Percentiles rank a stretch among this genome's conserved stretches.
These are phyloP conservation scores for Dasysyrphus albostriatus DNA, from an alignment of 2,888 invertebrate genomes.

Conservation along the genomic window DNA sequence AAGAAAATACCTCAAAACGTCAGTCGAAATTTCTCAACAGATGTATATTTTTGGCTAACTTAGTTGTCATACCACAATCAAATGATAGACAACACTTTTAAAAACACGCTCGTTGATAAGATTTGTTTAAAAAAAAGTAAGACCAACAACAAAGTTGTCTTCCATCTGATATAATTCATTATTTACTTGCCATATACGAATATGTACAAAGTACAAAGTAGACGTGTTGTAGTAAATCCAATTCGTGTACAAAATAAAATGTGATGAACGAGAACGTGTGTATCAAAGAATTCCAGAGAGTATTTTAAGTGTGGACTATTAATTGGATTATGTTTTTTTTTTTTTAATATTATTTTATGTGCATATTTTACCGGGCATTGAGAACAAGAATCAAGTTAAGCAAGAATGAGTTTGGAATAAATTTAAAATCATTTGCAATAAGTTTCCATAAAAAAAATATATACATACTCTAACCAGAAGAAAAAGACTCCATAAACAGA, in stretches of 20 bases:
- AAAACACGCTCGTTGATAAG: conserved; percentile 58
- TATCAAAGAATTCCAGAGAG: conserved; percentile 35
- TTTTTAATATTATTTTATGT: conserved; percentile 6
- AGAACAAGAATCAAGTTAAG: conserved; percentile 31
- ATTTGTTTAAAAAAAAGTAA: conserved; percentile 47
- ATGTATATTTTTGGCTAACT: conserved; percentile 53
- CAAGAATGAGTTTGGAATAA: conserved; percentile 49
- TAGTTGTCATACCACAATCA: conserved; percentile 66
- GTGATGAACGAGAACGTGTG: conserved; percentile 26
- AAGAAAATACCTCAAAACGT: conserved; percentile 61
- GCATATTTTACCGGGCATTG: conserved; percentile 60
- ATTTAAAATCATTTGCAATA: conserved; percentile 34
- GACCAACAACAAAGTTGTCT: conserved; percentile 15
- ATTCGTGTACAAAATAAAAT: conserved; percentile 12
- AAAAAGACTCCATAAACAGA: conserved; percentile 6
- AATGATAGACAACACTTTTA: conserved; percentile 58
- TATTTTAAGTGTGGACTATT: conserved; percentile 54
- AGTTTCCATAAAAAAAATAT: neutral
- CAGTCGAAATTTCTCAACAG: conserved; percentile 63
- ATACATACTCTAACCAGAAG: neutral
- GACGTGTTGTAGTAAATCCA: conserved; percentile 19
- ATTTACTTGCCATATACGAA: conserved; percentile 13
- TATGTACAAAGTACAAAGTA: neutral
- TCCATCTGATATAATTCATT: conserved; percentile 12
- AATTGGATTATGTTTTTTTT: conserved; percentile 54